Evolutionary conservation across 2,113 vertebrate species (phyloP), one percentile per base, ranked within the genome.

Genomic region (Pungitius pungitius): DNA sequence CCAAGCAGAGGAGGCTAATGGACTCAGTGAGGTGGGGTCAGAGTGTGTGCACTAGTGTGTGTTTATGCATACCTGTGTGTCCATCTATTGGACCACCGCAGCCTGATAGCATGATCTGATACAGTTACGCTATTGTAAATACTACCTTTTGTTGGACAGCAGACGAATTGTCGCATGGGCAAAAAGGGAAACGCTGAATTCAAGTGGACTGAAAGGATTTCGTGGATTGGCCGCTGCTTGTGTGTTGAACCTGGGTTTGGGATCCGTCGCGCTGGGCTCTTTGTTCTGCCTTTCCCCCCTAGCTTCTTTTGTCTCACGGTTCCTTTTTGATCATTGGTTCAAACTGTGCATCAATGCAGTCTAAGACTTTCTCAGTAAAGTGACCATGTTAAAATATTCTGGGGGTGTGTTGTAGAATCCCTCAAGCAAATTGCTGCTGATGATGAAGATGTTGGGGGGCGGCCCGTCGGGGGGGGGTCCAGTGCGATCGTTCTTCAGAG

Each of bases 241-340:
- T 89, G 85, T 89, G 87, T 91, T 91, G 87, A 91, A 87, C 79
- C 85, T 86, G 85, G 69, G 79, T 88, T 87, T 76, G 75, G 82
- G 85, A 76, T 86, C 76, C 84, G 72, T 86, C 79, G 86, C 79
- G 58, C 73, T 62, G 63, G 33, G 78, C 40, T 85, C 83, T 89
- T 90, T 90, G 87, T 89, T 54, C 69, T 54, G 54, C 75, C 72
- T 89, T 89, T 87, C 79, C 85, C 75, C 83, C 76, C n/a, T n/a
- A 2, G 68, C 67, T 80, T 76, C 85, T 85, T 91, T 85, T 89
- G 82, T 83, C 77, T 77, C n/a, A 65, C 77, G 40, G 66, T 71
- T 69, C 83, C 79, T 83, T 80, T 90, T 88, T 87, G 88, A 35
- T 84, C 47, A 70, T 69, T 64, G 66, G 60, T 77, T 81, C 83